Base-by-base conservation (phyloP, 2,888 invertebrate genomes). In the Listrodromus nycthemerus region DNA sequence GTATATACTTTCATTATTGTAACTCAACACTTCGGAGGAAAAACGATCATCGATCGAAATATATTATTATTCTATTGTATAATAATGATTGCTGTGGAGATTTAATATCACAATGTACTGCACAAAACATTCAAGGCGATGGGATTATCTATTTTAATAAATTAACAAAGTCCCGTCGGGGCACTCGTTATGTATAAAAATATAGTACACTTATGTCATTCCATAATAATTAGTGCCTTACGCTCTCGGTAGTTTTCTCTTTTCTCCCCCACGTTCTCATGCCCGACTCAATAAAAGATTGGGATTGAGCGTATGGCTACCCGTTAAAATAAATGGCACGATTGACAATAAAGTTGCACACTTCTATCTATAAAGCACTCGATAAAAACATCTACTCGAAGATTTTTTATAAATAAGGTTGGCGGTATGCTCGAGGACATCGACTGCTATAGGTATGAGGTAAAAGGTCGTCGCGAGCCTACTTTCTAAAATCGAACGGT, bases 141-240 rank as follows among this genome's bases (percentile, higher is more conserved):
- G 61, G 71, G 71, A 63, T 61, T 45, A 80, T 80, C 74, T 73
- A 77, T 73, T 33, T 76, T 58, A 84, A 78, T 78, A 84, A 84
- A 84, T 77, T 50, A 84, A 74, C 84, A 80, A 70, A 83, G 77
- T 78, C 55, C 80, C 67, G 61, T 45, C n/a, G 33, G 71, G 80
- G 70, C 75, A 75, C 52, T 80, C 80, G 48, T 70, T 80, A 77
- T 67, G 80, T 84, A 84, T 74, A 84, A 84, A 84, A 81, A 83
- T 83, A 84, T 84, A 81, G 77, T 84, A 78, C 83, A 77, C 67
- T 67, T 80, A 74, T 71, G 48, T 71, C 45, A 66, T 71, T 78
- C 16, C 78, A 65, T 78, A 81, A 77, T 78, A 65, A 77, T 65
- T 10, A 80, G 76, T 67, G 80, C 33, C 74, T 75, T 52, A 24